Evolutionary conservation across 1,140 invertebrate species (phyloP).

Genomic region (Zaprionus inermis): DNA sequence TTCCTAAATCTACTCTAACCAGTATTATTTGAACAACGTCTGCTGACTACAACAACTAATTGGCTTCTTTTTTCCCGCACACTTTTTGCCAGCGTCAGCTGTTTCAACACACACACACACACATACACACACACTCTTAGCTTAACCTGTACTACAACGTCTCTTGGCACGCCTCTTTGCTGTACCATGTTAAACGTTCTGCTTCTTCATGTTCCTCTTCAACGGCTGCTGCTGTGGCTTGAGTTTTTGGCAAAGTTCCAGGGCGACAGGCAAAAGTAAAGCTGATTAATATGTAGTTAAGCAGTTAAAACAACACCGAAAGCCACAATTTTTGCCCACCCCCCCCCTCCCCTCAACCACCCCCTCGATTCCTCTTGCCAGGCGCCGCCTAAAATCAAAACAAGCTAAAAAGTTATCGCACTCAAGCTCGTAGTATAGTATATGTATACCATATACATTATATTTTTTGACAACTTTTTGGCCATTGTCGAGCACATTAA

Average conservation of each 20-base stretch:
- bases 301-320: conserved; percentile 47
- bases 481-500: conserved; percentile 50
- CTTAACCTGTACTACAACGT: conserved; percentile 26
- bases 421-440: conserved; percentile 17
- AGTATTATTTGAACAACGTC: neutral
- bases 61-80: neutral
- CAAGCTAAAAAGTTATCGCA: conserved; percentile 55
- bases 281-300: conserved; percentile 61
- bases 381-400: conserved; percentile 40
- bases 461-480: conserved; percentile 41
- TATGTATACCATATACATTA: neutral
- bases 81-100: conserved; percentile 17
- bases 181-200: conserved; percentile 43
- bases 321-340: conserved; percentile 28
- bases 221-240: conserved; percentile 20
- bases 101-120: neutral
- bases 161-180: conserved; percentile 54
- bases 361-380: neutral
- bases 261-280: conserved; percentile 33
- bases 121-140: neutral
- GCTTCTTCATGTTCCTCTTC: conserved; percentile 7
- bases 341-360: no score
- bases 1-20: neutral
- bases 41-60: conserved; percentile 1
- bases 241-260: conserved; percentile 60